phyloP scores from a whole-genome alignment of 2,888 invertebrate species.

The Cheilosia scutellata region DNA sequence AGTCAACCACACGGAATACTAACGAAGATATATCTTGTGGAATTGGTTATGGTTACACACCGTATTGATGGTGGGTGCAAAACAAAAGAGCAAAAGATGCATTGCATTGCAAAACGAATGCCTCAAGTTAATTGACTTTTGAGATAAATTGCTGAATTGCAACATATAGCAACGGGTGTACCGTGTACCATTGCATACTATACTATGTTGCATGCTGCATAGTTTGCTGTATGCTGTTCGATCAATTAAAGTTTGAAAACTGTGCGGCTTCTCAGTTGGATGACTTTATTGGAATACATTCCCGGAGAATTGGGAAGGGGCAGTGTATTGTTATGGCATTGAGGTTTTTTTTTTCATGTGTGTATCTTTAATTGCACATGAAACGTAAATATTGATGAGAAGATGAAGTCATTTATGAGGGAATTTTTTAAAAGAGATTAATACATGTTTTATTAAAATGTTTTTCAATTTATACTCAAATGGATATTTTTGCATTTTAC shows the following conservation, averaged over 20 bases:
- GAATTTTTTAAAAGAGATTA: no score
- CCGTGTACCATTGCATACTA: not conserved
- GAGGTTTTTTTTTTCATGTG: not conserved
- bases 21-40: conserved; percentile 72
- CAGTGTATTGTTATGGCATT: conserved; percentile 43
- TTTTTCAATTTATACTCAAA: no score
- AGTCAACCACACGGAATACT: conserved; percentile 25
- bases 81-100: conserved; percentile 54
- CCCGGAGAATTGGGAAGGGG: conserved; percentile 16
- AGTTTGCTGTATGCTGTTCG: conserved; percentile 25
- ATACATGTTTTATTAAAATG: no score
- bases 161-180: conserved; percentile 27
- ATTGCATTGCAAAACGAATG: conserved; percentile 71
- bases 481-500: no score
- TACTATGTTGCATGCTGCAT: conserved; percentile 26
- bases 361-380: conserved; percentile 18
- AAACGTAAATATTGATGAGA: not conserved
- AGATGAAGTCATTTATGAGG: not conserved
- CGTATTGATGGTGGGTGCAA: conserved; percentile 18
- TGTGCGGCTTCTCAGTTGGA: conserved; percentile 66
- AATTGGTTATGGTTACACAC: conserved; percentile 67
- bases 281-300: conserved; percentile 63
- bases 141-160: conserved; percentile 74
- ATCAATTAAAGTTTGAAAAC: conserved; percentile 64
- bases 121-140: conserved; percentile 75